Conservation (phyloP, 2,113 vertebrate genomes). For the Trogon melanurus region DNA sequence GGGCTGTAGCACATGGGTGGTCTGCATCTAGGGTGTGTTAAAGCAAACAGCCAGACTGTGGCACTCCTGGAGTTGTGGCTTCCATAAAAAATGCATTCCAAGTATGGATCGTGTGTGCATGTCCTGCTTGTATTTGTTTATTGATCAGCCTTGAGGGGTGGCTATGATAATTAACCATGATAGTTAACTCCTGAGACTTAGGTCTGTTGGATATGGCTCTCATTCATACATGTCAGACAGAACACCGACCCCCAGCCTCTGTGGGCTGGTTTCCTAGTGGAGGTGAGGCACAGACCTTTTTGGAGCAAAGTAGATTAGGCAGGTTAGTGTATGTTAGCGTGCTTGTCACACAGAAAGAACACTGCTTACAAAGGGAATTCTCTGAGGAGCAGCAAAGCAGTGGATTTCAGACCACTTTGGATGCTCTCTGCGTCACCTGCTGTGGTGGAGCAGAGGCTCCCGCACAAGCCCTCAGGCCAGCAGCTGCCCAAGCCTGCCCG, state of each 20-base stretch:
- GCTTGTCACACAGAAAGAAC: fast-evolving
- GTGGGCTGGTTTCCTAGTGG: fast-evolving
- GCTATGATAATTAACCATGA: neutral
- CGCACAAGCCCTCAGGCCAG: neutral
- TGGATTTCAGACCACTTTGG: neutral
- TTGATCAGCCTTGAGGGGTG: neutral
- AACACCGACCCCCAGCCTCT: neutral
- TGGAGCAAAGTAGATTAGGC: neutral
- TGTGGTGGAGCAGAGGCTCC: neutral
- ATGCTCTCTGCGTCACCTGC: neutral
- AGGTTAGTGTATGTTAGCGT: fast-evolving
- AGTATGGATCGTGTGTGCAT: fast-evolving
- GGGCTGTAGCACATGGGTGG: neutral
- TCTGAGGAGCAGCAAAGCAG: neutral
- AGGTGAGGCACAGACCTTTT: neutral
- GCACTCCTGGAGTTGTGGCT: fast-evolving
- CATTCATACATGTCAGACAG: fast-evolving
- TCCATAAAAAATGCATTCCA: neutral
- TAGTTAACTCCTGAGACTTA: neutral
- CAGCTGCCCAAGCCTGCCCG: neutral
- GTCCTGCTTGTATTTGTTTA: neutral
- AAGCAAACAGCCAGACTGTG: neutral
- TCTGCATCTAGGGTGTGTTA: fast-evolving
- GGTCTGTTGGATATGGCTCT: fast-evolving
- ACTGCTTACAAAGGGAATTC: neutral